Evolutionary conservation across 2,888 invertebrate genomes (phyloP), one percentile per base, ranked within the genome.

Genomic region (Diachrysia chrysitis): DNA sequence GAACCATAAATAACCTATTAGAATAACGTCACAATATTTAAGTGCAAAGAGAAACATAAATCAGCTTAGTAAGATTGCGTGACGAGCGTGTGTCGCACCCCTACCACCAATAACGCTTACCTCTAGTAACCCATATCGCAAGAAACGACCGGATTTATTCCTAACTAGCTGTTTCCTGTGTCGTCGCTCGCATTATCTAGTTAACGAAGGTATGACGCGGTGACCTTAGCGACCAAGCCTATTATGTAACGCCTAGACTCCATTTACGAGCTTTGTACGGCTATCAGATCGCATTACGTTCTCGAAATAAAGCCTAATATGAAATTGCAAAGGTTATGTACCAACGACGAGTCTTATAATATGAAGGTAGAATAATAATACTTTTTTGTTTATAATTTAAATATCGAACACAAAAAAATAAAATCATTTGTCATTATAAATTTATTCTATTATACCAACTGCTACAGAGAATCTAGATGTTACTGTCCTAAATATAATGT

Each of bases 61-160:
- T 66, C 64, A 75, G n/a, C n/a, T 48, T 42, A 62, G 74, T 55
- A 66, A 37, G 35, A 54, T 57, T 55, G 81, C 79, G 70, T 79
- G 81, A 71, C 70, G 60, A 72, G 69, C 65, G 59, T 32, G 32
- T 42, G 42, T 62, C 60, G 56, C 57, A 54, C 54, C 58, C 54
- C 35, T 23, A 62, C 7, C 7, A 17, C 62, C 32, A 16, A 9
- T 23, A 32, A 32, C 16, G 19, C 17, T 48, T 73, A 69, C 55
- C 74, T 71, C 73, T 71, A 78, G 75, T 82, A 83, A 85, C 80
- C 84, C 73, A 81, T 79, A 83, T 81, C 67, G 65, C 63, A 74
- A 72, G 73, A 76, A 82, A 70, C 66, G 60, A 65, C 48, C 71
- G 69, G 73, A 76, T 79, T 79, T 79, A 67, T 67, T 64, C 69